Percentiles rank a stretch among this genome's conserved stretches.
phyloP scores from a whole-genome alignment of 2,888 invertebrate species.

The Drosophila histrio region DNA sequence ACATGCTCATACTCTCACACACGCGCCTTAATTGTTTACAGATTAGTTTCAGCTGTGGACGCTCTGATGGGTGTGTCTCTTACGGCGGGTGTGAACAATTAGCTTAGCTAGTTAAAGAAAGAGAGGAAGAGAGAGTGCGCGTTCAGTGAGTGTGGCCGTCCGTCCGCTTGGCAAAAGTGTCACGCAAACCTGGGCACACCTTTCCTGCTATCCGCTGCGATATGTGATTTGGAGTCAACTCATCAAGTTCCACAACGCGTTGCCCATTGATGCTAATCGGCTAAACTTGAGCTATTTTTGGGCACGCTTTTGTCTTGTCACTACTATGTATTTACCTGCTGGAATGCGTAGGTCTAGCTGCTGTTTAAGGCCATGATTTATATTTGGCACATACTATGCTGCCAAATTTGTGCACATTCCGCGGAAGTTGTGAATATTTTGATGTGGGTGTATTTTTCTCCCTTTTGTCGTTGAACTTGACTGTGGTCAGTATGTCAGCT shows the following conservation, averaged over 20 bases:
- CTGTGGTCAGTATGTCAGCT: slow-evolving; percentile 47
- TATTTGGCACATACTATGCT: slow-evolving; percentile 44
- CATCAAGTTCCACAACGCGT: slow-evolving; percentile 57
- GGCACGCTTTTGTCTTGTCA: slow-evolving; percentile 59
- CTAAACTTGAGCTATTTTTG: slow-evolving; percentile 66
- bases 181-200: slow-evolving; percentile 67
- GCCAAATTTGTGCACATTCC: slow-evolving; percentile 30
- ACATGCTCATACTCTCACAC: neutral
- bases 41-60: slow-evolving; percentile 63
- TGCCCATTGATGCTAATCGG: slow-evolving; percentile 62
- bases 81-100: slow-evolving; percentile 71
- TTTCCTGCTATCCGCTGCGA: neutral
- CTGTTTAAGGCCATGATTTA: slow-evolving; percentile 47
- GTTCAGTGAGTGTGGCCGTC: slow-evolving; percentile 33
- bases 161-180: slow-evolving; percentile 64
- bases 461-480: slow-evolving; percentile 30
- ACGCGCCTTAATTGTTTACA: slow-evolving; percentile 66
- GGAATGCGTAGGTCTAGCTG: slow-evolving; percentile 42
- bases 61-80: slow-evolving; percentile 66
- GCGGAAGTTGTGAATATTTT: slow-evolving; percentile 39
- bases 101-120: slow-evolving; percentile 36
- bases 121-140: slow-evolving; percentile 16
- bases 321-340: slow-evolving; percentile 40
- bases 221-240: slow-evolving; percentile 24
- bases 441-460: slow-evolving; percentile 26